Conservation (phyloP, 1,140 invertebrate genomes). For the Patella vulgata region DNA sequence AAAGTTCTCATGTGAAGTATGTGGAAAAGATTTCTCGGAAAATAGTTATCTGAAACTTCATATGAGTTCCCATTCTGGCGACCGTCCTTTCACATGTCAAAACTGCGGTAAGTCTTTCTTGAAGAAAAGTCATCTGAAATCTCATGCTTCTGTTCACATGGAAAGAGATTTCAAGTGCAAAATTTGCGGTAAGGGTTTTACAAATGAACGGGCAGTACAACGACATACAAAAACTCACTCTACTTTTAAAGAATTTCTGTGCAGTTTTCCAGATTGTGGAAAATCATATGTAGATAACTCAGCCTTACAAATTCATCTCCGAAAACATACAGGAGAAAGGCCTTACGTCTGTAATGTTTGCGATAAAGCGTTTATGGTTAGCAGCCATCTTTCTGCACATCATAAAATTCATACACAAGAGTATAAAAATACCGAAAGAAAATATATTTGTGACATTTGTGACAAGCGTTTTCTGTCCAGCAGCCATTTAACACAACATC, state of each 20-base stretch:
- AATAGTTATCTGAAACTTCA: conserved; percentile 11
- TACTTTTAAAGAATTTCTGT: neutral
- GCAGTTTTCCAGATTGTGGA: conserved; percentile 10
- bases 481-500: conserved; percentile 8
- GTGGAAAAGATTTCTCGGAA: conserved; percentile 8
- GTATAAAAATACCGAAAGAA: no score
- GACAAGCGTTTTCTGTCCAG: conserved; percentile 23
- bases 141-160: conserved; percentile 3
- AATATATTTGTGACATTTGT: conserved; percentile 35
- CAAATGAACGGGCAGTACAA: neutral
- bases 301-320: conserved; percentile 7
- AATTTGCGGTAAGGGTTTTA: conserved; percentile 5
- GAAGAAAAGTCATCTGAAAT: conserved; percentile 4
- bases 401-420: no score
- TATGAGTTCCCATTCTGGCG: neutral
- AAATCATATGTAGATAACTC: conserved; percentile 2
- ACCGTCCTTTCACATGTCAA: conserved; percentile 1
- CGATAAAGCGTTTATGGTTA: neutral
- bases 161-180: conserved; percentile 3
- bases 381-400: no score
- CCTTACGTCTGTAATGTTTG: conserved; percentile 20
- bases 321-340: conserved; percentile 14
- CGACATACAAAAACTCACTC: conserved; percentile 5
- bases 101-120: conserved; percentile 7
- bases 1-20: conserved; percentile 3